Conservation (phyloP, 2,113 vertebrate species). For the Anoplopoma fimbria region DNA sequence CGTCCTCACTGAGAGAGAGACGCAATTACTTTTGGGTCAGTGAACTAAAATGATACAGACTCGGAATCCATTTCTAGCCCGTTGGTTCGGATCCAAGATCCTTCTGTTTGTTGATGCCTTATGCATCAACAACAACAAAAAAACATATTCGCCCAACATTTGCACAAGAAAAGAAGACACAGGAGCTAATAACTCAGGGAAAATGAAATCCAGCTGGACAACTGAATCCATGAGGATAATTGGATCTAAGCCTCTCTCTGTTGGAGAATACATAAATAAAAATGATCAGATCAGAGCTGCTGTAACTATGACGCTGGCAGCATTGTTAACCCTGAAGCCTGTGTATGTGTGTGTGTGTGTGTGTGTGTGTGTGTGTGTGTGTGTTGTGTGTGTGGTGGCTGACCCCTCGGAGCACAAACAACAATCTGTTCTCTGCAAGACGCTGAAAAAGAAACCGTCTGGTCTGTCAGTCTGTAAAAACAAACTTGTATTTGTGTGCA, state of each 20-base stretch:
- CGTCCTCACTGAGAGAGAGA: conserved; percentile 42
- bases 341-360: conserved; percentile 9
- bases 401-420: conserved; percentile 60
- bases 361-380: conserved; percentile 27
- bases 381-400: conserved; percentile 45
- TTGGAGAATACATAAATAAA: conserved; percentile 60
- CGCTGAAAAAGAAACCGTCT: conserved; percentile 59
- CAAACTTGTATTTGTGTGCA: conserved; percentile 21
- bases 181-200: conserved; percentile 10
- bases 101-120: not conserved
- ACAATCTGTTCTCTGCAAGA: conserved; percentile 72
- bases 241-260: conserved; percentile 30
- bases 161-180: conserved; percentile 54
- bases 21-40: conserved; percentile 61
- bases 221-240: conserved; percentile 43
- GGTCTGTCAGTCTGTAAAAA: conserved; percentile 53
- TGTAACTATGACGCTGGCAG: conserved; percentile 18
- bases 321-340: conserved; percentile 47
- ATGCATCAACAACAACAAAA: conserved; percentile 39
- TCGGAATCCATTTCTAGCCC: conserved; percentile 45
- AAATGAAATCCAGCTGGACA: conserved; percentile 47
- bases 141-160: conserved; percentile 28
- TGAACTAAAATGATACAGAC: conserved; percentile 57
- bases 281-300: conserved; percentile 53
- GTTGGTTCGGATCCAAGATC: conserved; percentile 11